Percentiles rank a stretch among this genome's conserved stretches.
phyloP scores from a whole-genome alignment of 2,797 vertebrate species.

The Hippopotamyrus pictus region DNA sequence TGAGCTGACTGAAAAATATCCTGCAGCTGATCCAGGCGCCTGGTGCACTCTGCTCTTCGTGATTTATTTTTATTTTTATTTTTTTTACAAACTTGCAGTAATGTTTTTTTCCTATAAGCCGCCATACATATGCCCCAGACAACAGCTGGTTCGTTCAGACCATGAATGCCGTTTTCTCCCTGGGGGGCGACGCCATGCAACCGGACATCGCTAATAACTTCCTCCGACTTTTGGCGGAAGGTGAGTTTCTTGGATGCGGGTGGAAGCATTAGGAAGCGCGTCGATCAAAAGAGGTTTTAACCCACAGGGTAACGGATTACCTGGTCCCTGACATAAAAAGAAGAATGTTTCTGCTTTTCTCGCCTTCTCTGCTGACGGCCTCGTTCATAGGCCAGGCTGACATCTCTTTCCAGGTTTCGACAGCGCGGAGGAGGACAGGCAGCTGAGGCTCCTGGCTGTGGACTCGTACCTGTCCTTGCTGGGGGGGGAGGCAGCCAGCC shows the following conservation, averaged over 20 bases:
- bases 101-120: constrained; percentile 67
- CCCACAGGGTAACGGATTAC: not conserved
- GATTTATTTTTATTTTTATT: not conserved
- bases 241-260: constrained; percentile 49
- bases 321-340: not conserved
- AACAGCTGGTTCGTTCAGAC: constrained; percentile 95
- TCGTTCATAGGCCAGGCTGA: not conserved
- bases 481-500: constrained; percentile 51
- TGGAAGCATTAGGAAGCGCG: not conserved
- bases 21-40: constrained; percentile 48
- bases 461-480: constrained; percentile 79
- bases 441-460: constrained; percentile 79
- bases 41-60: not conserved
- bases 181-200: constrained; percentile 83
- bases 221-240: constrained; percentile 82
- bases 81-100: not conserved
- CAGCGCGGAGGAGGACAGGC: constrained; percentile 72
- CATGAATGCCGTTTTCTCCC: constrained; percentile 87
- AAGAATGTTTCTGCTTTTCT: not conserved
- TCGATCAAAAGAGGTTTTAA: not conserved
- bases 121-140: constrained; percentile 81
- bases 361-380: not conserved
- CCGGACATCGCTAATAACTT: constrained; percentile 87
- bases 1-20: constrained; percentile 97
- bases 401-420: constrained; percentile 72